Evolutionary conservation across 2,888 invertebrate species (phyloP), one percentile per base, ranked within the genome.

Genomic region (Anticlea derivata): DNA sequence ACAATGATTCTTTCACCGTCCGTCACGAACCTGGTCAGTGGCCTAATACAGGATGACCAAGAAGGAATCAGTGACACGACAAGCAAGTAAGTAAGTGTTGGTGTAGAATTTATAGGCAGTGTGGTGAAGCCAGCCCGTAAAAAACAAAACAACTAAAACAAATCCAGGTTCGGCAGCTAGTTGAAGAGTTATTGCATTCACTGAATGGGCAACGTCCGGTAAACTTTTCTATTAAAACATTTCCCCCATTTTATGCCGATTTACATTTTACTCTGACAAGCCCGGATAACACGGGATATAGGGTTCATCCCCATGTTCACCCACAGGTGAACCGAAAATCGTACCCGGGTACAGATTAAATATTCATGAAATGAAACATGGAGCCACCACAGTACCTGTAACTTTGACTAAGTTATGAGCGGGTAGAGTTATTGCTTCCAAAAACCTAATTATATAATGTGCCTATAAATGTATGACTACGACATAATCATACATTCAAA

Each of bases 291-390:
- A 40, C 12, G 7, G 41, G 46, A 41, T 47, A 31, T 10, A 47
- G 39, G 30, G 39, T 40, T 49, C 54, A 61, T 49, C 56, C 45
- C 24, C 44, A 45, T 58, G 58, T 60, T 55, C 57, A 58, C 44
- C 52, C 53, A 24, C 48, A 52, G 51, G 53, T 57, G 55, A 60
- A 62, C 69, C 65, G 71, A 78, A 79, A 74, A 77, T 78, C 75
- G 75, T 68, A 39, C 62, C 66, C 68, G 63, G 66, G 69, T 65
- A 22, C 58, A 62, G 66, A 63, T 80, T 81, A 80, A 75, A 78
- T 79, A 82, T 82, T 82, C 80, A 82, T 81, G 79, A 78, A 75
- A 70, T 68, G 65, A 68, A 72, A 68, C 69, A 66, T 50, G 55
- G 50, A 52, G 41, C 51, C 7, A 50, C 51, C 47, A 35, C 50